Base-by-base conservation (phyloP, 53 echinoderm and acorn worm genomes). In the Arbacia lixula region DNA sequence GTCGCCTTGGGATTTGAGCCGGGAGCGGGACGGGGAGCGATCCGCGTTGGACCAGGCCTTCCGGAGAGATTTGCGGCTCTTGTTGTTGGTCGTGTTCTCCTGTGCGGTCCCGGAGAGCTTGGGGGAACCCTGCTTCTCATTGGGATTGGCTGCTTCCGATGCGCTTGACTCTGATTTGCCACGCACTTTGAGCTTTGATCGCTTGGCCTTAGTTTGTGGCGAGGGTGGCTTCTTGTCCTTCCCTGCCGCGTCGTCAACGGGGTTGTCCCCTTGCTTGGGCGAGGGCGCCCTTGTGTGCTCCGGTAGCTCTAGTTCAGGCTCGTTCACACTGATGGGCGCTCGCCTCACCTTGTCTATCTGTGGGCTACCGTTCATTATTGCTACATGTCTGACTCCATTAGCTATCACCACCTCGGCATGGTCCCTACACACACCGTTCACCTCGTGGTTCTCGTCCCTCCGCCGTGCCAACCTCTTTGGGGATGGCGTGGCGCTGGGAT, bases 91-190 rank as follows among this genome's bases (percentile, higher is more conserved):
- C 10, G 82, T 40, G 28, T 63, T 81, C 30, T 81, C 82, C 64
- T 63, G 82, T 33, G 62, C 16, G 32, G 29, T 63, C 30, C 63
- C 64, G 9, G 82, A 63, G 20, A 81, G 52, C 30, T 81, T 60
- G 57, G 92, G 73, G 60, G 88, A 64, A 49, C 88, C 56, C 78
- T 86, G 36, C 76, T 85, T 71, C 83, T 88, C 35, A 67, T 77
- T 22, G 85, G 68, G 2, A 54, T 54, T 28, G 78, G 88, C 4
- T 68, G 53, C 49, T 79, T 56, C 66, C 68, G 76, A 19, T 52
- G 36, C 42, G 54, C 65, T 69, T 78, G 88, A 73, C 58, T 50
- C 74, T 9, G 74, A 41, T 64, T 81, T 81, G n/a, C n/a, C n/a
- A 16, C 16, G n/a, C 14, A 62, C 82, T 63, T 81, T 88, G 26